Evolutionary conservation across 1,140 invertebrate species (phyloP).

Genomic region (Whitmania pigra): DNA sequence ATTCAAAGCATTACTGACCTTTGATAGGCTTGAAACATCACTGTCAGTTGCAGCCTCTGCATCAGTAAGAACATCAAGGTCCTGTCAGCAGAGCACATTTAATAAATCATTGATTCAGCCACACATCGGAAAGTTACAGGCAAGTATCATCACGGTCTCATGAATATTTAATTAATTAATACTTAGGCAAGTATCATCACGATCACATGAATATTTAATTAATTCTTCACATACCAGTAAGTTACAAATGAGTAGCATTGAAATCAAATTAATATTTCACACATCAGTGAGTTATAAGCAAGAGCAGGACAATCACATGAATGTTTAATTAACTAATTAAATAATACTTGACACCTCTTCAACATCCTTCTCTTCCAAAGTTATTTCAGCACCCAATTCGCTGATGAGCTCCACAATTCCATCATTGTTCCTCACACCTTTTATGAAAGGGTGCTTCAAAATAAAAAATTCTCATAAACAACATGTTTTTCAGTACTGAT

Average conservation of each 20-base stretch:
- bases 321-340: too few relatives aligned
- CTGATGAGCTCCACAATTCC: conserved; percentile 74
- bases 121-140: neutral
- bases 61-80: neutral
- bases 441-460: conserved; percentile 69
- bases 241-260: neutral
- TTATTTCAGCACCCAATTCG: conserved; percentile 90
- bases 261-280: neutral
- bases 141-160: too few relatives aligned
- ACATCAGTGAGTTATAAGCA: too few relatives aligned
- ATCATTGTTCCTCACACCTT: conserved; percentile 63
- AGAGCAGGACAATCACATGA: too few relatives aligned
- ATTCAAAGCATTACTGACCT: neutral
- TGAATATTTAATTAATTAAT: neutral
- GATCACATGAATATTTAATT: neutral
- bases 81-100: neutral
- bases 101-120: neutral
- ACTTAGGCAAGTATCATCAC: too few relatives aligned
- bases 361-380: conserved; percentile 63
- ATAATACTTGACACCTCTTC: conserved; percentile 32
- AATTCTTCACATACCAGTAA: neutral
- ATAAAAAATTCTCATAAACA: neutral
- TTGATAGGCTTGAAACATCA: neutral
- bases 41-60: neutral
- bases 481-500: too few relatives aligned